phyloP scores from a whole-genome alignment of 2,113 vertebrate genomes.

The Esox niger region DNA sequence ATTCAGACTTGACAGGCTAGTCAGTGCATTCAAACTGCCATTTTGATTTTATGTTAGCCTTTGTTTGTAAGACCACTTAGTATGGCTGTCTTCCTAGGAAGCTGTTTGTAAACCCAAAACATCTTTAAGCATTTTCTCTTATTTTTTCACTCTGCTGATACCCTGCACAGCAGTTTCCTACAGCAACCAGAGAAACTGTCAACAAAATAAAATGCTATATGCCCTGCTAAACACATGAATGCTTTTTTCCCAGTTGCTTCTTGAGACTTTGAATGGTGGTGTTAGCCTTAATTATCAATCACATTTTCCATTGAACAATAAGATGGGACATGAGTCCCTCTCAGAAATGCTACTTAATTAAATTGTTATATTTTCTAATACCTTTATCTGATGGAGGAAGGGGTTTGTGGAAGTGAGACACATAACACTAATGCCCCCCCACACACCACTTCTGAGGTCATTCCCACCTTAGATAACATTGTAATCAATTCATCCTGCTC shows the following conservation, averaged over 20 bases:
- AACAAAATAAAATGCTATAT: conserved; percentile 31
- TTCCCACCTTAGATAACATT: conserved; percentile 18
- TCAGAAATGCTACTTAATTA: conserved; percentile 33
- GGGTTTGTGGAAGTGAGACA: not conserved
- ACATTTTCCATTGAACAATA: conserved; percentile 56
- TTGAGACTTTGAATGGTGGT: conserved; percentile 50
- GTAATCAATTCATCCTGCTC: conserved; percentile 15
- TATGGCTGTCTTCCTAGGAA: too few relatives aligned
- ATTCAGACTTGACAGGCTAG: too few relatives aligned
- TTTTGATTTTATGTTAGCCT: too few relatives aligned
- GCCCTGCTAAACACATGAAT: conserved; percentile 26
- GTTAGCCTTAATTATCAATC: conserved; percentile 52
- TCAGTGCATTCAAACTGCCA: too few relatives aligned
- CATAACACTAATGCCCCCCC: not conserved
- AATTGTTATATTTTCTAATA: conserved; percentile 20
- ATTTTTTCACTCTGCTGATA: too few relatives aligned
- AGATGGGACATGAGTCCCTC: conserved; percentile 24
- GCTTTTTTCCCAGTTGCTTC: conserved; percentile 16
- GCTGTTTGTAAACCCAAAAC: too few relatives aligned
- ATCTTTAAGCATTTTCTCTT: too few relatives aligned
- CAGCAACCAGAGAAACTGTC: conserved; percentile 16
- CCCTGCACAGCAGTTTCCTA: conserved; percentile 19
- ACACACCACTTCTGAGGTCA: conserved; percentile 6
- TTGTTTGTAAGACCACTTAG: too few relatives aligned
- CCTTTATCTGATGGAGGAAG: conserved; percentile 6